Evolutionary conservation across 92 coral and sea anemone species (phyloP).

Genomic region (Porites lobata): DNA sequence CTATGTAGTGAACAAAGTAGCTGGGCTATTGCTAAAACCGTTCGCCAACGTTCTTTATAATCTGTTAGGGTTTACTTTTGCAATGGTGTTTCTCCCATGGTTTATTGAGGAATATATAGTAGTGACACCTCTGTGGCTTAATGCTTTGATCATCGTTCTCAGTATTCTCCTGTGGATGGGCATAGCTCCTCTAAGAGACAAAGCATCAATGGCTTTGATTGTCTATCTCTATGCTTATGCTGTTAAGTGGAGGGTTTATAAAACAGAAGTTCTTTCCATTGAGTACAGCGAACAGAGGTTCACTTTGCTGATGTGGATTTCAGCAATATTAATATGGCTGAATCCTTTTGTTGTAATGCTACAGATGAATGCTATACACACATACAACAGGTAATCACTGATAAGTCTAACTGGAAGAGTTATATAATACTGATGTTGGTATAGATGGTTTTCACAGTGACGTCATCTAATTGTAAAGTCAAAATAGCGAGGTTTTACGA

Average conservation of each 20-base stretch:
- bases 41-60: constrained; percentile 44
- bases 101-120: constrained; percentile 77
- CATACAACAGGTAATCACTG: constrained; percentile 63
- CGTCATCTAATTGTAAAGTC: no score
- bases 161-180: constrained; percentile 82
- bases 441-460: no score
- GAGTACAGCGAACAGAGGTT: constrained; percentile 47
- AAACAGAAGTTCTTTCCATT: constrained; percentile 66
- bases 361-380: constrained; percentile 73
- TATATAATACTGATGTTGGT: no score
- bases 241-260: constrained; percentile 87
- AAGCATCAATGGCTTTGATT: constrained; percentile 76
- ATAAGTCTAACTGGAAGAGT: no score
- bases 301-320: constrained; percentile 57
- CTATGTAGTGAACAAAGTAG: constrained; percentile 32
- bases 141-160: constrained; percentile 46
- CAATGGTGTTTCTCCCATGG: constrained; percentile 86
- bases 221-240: constrained; percentile 82
- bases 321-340: constrained; percentile 80
- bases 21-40: constrained; percentile 23
- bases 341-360: constrained; percentile 67
- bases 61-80: constrained; percentile 59
- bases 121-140: constrained; percentile 71
- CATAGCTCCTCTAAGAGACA: constrained; percentile 83
- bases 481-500: no score